Evolutionary conservation across 2,797 vertebrate genomes (phyloP).

Genomic region (Lepilemur ruficaudatus): DNA sequence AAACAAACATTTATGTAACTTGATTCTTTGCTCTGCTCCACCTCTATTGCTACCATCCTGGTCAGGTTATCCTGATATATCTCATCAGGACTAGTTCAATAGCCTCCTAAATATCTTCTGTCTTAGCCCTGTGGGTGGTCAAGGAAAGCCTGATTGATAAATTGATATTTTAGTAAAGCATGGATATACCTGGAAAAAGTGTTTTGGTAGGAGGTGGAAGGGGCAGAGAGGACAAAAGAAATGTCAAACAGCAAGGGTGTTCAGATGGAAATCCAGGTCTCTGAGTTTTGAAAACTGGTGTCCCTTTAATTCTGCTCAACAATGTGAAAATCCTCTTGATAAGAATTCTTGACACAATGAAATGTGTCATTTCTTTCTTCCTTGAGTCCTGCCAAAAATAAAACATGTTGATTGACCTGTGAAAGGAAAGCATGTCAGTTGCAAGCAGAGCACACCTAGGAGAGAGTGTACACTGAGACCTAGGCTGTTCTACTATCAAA

Average conservation of each 20-base stretch:
- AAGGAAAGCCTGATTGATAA: neutral
- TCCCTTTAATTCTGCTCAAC: neutral
- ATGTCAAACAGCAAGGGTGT: neutral
- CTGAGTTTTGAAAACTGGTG: conserved; percentile 7
- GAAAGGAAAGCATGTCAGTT: neutral
- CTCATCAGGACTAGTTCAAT: neutral
- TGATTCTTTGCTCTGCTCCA: neutral
- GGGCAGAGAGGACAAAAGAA: neutral
- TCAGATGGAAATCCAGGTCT: neutral
- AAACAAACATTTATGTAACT: neutral
- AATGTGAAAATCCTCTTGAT: neutral
- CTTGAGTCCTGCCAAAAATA: neutral
- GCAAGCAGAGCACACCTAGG: neutral
- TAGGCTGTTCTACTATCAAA: neutral
- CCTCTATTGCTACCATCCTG: neutral
- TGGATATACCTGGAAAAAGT: neutral
- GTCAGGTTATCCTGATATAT: neutral
- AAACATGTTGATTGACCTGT: neutral
- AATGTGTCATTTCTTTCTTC: conserved; percentile 18
- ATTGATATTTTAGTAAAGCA: neutral
- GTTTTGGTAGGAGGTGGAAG: neutral
- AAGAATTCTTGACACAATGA: neutral
- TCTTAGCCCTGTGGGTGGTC: neutral
- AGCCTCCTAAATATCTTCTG: neutral
- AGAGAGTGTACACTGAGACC: neutral